Conservation (phyloP, 2,113 vertebrate genomes). For the Pangasianodon gigas region DNA sequence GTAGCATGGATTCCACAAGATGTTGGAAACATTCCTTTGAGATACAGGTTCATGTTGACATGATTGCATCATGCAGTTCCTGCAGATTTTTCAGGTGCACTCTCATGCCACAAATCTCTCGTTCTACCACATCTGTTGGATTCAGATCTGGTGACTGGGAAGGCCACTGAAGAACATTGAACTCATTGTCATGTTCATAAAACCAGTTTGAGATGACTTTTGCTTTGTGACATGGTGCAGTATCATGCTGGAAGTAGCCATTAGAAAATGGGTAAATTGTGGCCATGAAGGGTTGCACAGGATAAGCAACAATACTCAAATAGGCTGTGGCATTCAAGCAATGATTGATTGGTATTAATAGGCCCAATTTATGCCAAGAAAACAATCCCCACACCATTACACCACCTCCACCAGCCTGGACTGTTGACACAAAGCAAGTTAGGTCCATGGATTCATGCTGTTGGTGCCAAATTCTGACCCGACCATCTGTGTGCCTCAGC, state of each 20-base stretch:
- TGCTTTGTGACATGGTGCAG: background rate
- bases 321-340: background rate
- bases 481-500: too few species aligned
- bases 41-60: background rate
- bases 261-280: background rate
- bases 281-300: background rate
- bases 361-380: background rate
- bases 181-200: background rate
- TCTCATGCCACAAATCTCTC: background rate
- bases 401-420: background rate
- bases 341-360: background rate
- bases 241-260: background rate
- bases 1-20: too few species aligned
- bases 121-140: background rate
- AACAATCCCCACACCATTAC: background rate
- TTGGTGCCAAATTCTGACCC: background rate
- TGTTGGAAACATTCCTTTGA: too few species aligned
- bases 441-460: background rate
- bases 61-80: background rate
- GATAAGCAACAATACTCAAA: background rate
- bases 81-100: background rate
- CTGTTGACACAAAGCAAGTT: background rate
- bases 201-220: background rate
- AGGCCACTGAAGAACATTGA: background rate
- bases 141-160: background rate